phyloP scores from a whole-genome alignment of 2,797 vertebrate species.

The Hipposideros larvatus region DNA sequence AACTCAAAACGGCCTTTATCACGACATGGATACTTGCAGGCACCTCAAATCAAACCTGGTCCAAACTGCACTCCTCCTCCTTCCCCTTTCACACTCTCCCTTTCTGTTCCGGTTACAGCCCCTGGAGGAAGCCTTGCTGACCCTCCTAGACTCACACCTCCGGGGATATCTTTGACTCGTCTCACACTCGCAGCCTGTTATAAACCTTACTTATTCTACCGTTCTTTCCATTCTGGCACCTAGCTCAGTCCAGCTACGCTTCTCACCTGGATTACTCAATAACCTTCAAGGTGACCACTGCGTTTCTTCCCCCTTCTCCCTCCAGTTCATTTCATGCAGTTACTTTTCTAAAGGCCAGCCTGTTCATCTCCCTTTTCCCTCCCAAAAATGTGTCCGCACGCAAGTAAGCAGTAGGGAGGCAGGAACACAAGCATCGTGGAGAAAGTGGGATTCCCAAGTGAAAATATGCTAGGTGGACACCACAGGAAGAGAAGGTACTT shows the following conservation, averaged over 20 bases:
- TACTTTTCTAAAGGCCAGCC: neutral
- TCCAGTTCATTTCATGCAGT: neutral
- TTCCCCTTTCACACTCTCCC: neutral
- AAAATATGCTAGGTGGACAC: neutral
- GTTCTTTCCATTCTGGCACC: neutral
- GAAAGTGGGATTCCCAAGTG: neutral
- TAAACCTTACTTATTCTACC: neutral
- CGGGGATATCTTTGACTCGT: neutral
- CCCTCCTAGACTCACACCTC: neutral
- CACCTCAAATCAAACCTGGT: neutral
- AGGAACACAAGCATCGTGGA: neutral
- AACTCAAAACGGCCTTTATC: constrained; percentile 37
- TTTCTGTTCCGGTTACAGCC: neutral
- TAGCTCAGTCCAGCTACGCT: neutral
- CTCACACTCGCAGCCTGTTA: neutral
- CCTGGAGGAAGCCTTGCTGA: neutral
- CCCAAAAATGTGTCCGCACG: neutral
- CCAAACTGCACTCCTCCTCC: neutral
- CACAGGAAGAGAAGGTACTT: neutral
- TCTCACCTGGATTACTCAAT: neutral
- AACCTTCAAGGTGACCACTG: neutral
- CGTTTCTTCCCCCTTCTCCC: neutral
- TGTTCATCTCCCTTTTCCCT: neutral
- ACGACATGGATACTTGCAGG: accelerated
- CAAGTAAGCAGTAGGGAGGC: neutral